These are phyloP conservation scores for Drosophila funebris DNA, from an alignment of 1,140 invertebrate genomes.

Conservation along the genomic window DNA sequence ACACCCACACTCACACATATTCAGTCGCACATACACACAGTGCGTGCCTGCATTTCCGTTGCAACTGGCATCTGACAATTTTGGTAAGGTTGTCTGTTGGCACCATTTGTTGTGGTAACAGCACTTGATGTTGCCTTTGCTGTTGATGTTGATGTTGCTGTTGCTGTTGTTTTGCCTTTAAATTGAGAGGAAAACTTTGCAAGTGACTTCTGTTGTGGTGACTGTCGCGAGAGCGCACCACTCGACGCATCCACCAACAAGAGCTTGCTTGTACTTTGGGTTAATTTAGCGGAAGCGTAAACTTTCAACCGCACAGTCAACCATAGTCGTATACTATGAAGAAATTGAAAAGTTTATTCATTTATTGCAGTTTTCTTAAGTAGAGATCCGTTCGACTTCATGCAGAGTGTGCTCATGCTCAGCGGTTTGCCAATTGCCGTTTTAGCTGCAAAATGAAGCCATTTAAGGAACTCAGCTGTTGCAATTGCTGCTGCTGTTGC, in stretches of 20 bases:
- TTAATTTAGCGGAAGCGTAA: constrained; percentile 76
- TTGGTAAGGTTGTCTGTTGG: constrained; percentile 30
- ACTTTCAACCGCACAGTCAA: constrained; percentile 40
- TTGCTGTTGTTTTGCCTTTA: constrained; percentile 52
- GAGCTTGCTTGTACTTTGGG: constrained; percentile 49
- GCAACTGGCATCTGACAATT: constrained; percentile 67
- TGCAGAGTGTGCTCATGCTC: too few species aligned
- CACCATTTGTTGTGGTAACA: constrained; percentile 41
- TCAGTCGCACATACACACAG: constrained; percentile 7
- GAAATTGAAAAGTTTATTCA: constrained; percentile 51
- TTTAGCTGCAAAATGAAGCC: constrained; percentile 69
- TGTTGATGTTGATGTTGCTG: constrained; percentile 22
- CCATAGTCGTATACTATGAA: background rate
- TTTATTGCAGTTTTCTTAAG: constrained; percentile 42
- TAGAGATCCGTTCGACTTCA: constrained; percentile 11
- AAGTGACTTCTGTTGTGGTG: constrained; percentile 47
- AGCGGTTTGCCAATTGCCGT: constrained; percentile 72
- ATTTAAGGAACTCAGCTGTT: constrained; percentile 55
- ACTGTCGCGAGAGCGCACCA: constrained; percentile 36
- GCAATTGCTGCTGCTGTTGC: background rate
- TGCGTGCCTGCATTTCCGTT: constrained; percentile 62
- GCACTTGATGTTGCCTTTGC: constrained; percentile 1
- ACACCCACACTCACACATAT: constrained; percentile 6
- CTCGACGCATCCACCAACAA: constrained; percentile 24
- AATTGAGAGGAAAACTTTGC: constrained; percentile 53